These are phyloP conservation scores for Dermatophagoides farinae DNA, from an alignment of 1,140 invertebrate species.

Conservation along the genomic window DNA sequence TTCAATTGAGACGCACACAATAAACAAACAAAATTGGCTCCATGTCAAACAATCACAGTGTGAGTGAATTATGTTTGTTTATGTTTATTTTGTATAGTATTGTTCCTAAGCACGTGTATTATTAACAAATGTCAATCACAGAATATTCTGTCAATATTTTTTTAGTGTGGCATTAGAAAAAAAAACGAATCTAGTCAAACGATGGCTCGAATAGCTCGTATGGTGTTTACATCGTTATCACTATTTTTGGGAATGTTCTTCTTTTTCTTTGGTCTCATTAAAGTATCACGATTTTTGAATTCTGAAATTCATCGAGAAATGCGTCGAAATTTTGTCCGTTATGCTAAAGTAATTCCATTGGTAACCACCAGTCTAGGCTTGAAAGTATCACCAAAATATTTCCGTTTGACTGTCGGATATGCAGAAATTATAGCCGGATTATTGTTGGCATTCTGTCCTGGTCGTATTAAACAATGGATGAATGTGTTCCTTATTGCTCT, in stretches of 20 bases:
- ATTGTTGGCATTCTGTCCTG: slow-evolving; percentile 64
- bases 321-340: slow-evolving; percentile 87
- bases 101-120: too few relatives aligned
- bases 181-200: not conserved
- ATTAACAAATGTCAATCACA: too few relatives aligned
- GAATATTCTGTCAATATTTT: too few relatives aligned
- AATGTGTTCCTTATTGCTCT: slow-evolving; percentile 58
- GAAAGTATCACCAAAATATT: slow-evolving; percentile 79
- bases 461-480: slow-evolving; percentile 57
- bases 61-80: too few relatives aligned
- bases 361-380: slow-evolving; percentile 47
- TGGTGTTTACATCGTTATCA: slow-evolving; percentile 71
- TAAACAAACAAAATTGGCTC: too few relatives aligned
- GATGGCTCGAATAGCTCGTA: slow-evolving; percentile 31
- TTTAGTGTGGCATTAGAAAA: too few relatives aligned
- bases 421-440: slow-evolving; percentile 73
- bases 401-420: slow-evolving; percentile 60
- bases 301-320: slow-evolving; percentile 90
- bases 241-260: slow-evolving; percentile 82
- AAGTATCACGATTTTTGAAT: slow-evolving; percentile 70
- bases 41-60: too few relatives aligned
- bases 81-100: too few relatives aligned
- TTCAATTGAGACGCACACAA: too few relatives aligned
- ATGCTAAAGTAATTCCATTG: slow-evolving; percentile 86
- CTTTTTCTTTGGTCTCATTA: slow-evolving; percentile 77